Percentiles rank a stretch among this genome's conserved stretches.
phyloP scores from a whole-genome alignment of 2,797 vertebrate species.

The Todus mexicanus region DNA sequence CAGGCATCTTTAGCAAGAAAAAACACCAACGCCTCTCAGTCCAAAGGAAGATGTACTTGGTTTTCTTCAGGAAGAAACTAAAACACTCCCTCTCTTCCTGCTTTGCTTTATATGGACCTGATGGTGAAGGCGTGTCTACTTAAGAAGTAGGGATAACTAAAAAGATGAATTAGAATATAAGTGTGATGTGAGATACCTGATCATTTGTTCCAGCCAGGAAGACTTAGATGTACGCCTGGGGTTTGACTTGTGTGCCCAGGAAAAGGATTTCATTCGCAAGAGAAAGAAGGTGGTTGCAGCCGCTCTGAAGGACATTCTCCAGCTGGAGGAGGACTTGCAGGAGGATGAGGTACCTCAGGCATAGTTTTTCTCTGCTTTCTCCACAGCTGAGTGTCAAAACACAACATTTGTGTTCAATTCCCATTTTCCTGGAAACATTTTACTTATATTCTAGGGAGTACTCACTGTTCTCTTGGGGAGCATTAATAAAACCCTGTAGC shows the following conservation, averaged over 20 bases:
- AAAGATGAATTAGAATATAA: not conserved
- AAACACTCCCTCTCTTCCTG: not conserved
- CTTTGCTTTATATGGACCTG: not conserved
- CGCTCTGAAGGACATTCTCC: slow-evolving; percentile 76
- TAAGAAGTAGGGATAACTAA: not conserved
- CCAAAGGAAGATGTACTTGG: not conserved
- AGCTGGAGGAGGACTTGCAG: slow-evolving; percentile 69
- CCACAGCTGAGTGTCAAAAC: not conserved
- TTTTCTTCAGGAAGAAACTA: not conserved
- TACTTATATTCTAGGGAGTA: too few species aligned
- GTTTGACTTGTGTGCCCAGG: slow-evolving; percentile 78
- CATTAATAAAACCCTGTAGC: not conserved
- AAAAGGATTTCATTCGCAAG: slow-evolving; percentile 78
- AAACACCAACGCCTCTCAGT: not conserved
- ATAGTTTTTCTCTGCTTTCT: not conserved
- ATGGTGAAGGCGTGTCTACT: not conserved
- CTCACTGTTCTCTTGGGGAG: too few species aligned
- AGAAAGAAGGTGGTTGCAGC: slow-evolving; percentile 74
- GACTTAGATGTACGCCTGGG: slow-evolving; percentile 77
- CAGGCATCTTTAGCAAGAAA: not conserved
- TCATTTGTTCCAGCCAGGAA: slow-evolving; percentile 50
- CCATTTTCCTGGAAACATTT: not conserved
- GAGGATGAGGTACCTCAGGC: slow-evolving; percentile 71
- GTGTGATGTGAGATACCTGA: not conserved
- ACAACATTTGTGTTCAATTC: not conserved